Percentiles rank a stretch among this genome's conserved stretches.
Conservation (phyloP, 2,888 invertebrate species). For the Apoda limacodes region DNA sequence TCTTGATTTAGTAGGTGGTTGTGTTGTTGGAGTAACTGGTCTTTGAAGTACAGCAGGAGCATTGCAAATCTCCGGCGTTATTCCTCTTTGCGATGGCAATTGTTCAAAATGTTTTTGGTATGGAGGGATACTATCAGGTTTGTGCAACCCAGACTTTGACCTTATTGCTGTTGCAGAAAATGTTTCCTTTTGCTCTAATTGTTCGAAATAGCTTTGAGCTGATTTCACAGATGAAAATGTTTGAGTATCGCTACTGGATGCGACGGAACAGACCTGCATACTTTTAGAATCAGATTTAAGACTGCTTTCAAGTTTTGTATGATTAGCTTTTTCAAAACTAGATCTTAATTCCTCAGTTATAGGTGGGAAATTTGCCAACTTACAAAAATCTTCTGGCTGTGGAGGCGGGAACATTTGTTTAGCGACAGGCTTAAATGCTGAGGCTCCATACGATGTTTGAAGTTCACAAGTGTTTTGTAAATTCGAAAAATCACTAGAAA, state of each 20-base stretch:
- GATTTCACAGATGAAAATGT: conserved; percentile 46
- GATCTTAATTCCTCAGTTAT: conserved; percentile 46
- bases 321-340: conserved; percentile 29
- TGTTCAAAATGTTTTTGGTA: conserved; percentile 75
- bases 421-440: conserved; percentile 60
- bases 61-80: conserved; percentile 66
- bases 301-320: not conserved
- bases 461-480: conserved; percentile 49
- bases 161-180: conserved; percentile 40
- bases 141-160: conserved; percentile 68
- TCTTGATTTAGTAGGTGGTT: conserved; percentile 43
- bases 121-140: conserved; percentile 72
- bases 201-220: conserved; percentile 53
- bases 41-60: conserved; percentile 49
- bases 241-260: conserved; percentile 32
- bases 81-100: conserved; percentile 68
- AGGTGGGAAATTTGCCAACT: conserved; percentile 42
- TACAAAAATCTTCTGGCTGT: conserved; percentile 43
- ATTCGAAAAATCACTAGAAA: conserved; percentile 38
- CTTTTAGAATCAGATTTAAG: not conserved
- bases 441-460: conserved; percentile 47
- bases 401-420: conserved; percentile 53
- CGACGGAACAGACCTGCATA: conserved; percentile 24
- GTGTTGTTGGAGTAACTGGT: conserved; percentile 50
- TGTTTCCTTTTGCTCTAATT: conserved; percentile 48